Base-by-base conservation (phyloP, 1,140 invertebrate genomes). In the Papilio machaon region DNA sequence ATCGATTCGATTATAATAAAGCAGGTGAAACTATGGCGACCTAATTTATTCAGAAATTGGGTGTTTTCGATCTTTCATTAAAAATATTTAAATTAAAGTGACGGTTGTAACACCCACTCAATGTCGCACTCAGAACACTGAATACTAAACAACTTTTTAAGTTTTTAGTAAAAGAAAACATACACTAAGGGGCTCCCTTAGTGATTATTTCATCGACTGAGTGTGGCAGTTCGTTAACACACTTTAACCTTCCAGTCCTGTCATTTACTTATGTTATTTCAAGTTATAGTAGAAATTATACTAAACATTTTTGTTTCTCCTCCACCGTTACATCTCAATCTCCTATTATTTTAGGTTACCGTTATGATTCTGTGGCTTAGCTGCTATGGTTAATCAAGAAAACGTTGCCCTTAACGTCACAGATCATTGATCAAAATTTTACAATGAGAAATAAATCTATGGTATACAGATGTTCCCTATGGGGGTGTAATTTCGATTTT, bases 1-100 rank as follows among this genome's bases (percentile, higher is more conserved):
- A 76, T 52, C 74, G 74, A 76, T 74, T 74, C 73, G 38, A 74
- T 75, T 23, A 75, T 49, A 54, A 76, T 52, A 47, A 47, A 73
- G 38, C 11, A 64, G 43, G 73, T 15, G 73, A 47, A 46, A 23
- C 19, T 76, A 19, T 30, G 23, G 7, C 23, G 23, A 30, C 47
- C 74, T 47, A 54, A 23, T 52, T 75, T 49, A 49, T 10, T 76
- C 19, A 52, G 17, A 64, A 64, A 30, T 64, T 30, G 19, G 60
- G 19, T 64, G 60, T 19, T 23, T 64, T 30, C 10, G 19, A 30
- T 64, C 60, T 30, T 13, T 64, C 38, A 43, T 43, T 43, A 43
- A 43, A 17, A 43, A 6, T 17, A 17, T 17, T 17, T 2, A 54
- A 64, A 30, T 64, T 23, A 13, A 10, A 19, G 58, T 54, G 6